phyloP scores from a whole-genome alignment of 2,113 vertebrate species.

The Otolemur garnettii region DNA sequence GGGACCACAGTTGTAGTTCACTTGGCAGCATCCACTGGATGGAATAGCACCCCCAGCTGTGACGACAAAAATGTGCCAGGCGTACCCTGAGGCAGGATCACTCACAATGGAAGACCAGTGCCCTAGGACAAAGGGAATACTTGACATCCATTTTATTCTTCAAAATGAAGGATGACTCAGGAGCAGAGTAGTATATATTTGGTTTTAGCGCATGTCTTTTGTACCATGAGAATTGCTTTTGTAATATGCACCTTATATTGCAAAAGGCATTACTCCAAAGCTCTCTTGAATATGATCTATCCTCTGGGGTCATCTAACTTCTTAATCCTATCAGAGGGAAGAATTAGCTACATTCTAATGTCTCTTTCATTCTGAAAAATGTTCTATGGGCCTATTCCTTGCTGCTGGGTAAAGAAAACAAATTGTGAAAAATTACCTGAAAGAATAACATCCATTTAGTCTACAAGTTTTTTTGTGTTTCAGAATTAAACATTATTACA shows the following conservation, averaged over 20 bases:
- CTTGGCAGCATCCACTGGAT: background rate
- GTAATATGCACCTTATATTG: background rate
- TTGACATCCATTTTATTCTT: background rate
- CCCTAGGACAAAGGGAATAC: background rate
- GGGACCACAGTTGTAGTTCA: too few relatives aligned
- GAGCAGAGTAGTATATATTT: background rate
- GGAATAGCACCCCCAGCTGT: background rate
- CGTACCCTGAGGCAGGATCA: background rate
- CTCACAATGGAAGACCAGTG: background rate
- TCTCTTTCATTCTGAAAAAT: background rate
- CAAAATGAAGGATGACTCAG: background rate
- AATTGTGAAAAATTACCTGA: background rate
- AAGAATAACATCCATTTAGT: background rate
- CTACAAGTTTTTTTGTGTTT: slow-evolving; percentile 21
- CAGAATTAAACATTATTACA: background rate
- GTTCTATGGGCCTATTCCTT: background rate
- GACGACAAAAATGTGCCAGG: background rate
- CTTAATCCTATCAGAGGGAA: background rate
- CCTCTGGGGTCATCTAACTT: background rate
- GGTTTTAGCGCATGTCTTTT: slow-evolving; percentile 28
- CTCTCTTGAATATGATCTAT: background rate
- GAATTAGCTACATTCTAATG: background rate
- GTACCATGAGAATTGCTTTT: background rate
- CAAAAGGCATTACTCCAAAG: background rate
- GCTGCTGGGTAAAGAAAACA: background rate